Evolutionary conservation across 2,888 invertebrate species (phyloP), one percentile per base, ranked within the genome.

Genomic region (Cenopis cana): DNA sequence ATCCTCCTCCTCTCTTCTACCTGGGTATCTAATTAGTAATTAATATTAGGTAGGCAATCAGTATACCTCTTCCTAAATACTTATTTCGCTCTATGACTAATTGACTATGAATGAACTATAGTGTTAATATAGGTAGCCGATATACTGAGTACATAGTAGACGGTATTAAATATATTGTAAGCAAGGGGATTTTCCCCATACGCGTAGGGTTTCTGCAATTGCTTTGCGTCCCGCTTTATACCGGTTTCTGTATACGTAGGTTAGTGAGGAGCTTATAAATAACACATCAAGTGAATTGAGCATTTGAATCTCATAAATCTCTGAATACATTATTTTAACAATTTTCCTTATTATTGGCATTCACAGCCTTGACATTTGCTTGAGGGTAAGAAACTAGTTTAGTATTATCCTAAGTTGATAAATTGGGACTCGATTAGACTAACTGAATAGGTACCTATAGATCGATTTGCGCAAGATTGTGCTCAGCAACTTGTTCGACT

Each of bases 161-260:
- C 41, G 52, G 57, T 65, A 24, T 24, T 24, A 4, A 24, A 24
- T 24, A 24, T 24, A 64, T 59, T 52, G n/a, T 49, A 41, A 24
- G 41, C 33, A n/a, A 20, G 55, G 65, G 70, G 70, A 60, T 70
- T 70, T 70, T 70, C 70, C 70, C 49, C 17, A 20, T 55, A 46
- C 41, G 46, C 9, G 70, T 66, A 70, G 29, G 70, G 70, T 66
- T 70, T 70, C 70, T 70, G 70, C 70, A 70, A 70, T 70, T 60
- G 60, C 20, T 36, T 20, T 12, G 29, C 33, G 46, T n/a, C 61
- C 55, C 62, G 57, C 69, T 57, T 41, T 36, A 57, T 50, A 70
- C 70, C 64, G 69, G 69, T 65, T n/a, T 64, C 52, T 52, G 52
- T 62, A 20, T 46, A 46, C 46, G 46, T 46, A 46, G 14, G 46